A percentile compares a stretch with the other conserved stretches of the same genome.
Conservation (phyloP, 2,888 invertebrate species). For the Sphinx pinastri region DNA sequence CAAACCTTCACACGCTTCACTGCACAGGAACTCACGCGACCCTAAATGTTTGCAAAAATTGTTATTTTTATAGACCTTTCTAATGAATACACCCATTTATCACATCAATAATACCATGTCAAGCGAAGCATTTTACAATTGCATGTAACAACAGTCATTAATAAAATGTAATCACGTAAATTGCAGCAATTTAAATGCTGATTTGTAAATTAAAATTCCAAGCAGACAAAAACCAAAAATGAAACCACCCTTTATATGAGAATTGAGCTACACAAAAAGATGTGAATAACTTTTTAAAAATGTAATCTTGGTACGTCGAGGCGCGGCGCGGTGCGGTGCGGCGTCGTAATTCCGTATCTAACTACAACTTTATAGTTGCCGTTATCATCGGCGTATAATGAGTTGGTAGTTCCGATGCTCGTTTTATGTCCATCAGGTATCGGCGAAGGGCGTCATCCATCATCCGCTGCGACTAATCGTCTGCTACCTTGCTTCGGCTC, state of each 20-base stretch:
- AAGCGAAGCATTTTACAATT: conserved; percentile 22
- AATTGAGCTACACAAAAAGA: conserved; percentile 44
- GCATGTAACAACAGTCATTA: conserved; percentile 22
- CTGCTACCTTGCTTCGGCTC: conserved; percentile 78
- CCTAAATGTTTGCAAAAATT: conserved; percentile 17
- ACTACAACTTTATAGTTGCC: conserved; percentile 73
- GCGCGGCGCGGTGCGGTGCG: neutral
- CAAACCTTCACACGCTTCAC: neutral
- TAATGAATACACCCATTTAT: conserved; percentile 16
- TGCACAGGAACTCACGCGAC: neutral
- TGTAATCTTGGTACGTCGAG: conserved; percentile 52
- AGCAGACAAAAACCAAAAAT: conserved; percentile 15
- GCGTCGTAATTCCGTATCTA: conserved; percentile 65
- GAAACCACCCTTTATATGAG: conserved; percentile 6
- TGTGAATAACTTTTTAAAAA: conserved; percentile 47
- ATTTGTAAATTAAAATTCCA: conserved; percentile 17
- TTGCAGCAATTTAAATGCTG: conserved; percentile 9
- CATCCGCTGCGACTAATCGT: conserved; percentile 79
- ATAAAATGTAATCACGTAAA: neutral
- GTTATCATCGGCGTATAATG: conserved; percentile 82
- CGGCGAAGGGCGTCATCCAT: conserved; percentile 76
- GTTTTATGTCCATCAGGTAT: conserved; percentile 77
- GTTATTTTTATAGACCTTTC: neutral
- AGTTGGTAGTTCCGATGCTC: conserved; percentile 70
- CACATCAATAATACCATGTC: conserved; percentile 17